phyloP scores from a whole-genome alignment of 2,797 vertebrate species.

The Malurus leucopterus region DNA sequence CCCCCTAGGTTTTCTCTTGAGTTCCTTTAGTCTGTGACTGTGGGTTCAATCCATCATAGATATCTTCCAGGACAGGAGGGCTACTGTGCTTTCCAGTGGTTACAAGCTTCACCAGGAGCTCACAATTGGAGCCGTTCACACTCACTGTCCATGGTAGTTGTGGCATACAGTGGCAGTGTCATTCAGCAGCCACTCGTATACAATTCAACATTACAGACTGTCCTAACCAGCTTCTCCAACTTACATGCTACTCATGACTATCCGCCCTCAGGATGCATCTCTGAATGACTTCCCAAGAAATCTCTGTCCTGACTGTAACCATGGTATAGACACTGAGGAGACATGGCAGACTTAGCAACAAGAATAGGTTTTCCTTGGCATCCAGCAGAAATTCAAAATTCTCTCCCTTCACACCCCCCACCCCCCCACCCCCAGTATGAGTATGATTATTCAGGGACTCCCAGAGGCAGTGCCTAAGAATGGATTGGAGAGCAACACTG shows the following conservation, averaged over 20 bases:
- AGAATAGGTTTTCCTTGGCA: background rate
- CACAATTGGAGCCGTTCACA: background rate
- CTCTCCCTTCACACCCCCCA: too few species aligned
- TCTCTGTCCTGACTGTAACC: background rate
- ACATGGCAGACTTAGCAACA: background rate
- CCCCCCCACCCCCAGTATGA: too few species aligned
- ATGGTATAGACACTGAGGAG: background rate
- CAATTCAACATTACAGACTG: background rate
- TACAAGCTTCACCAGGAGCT: background rate
- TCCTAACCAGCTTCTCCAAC: background rate
- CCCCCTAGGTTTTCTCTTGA: background rate
- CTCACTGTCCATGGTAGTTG: background rate
- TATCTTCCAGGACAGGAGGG: background rate
- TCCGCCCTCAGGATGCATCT: background rate
- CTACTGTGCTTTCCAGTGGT: background rate
- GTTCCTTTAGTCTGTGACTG: background rate
- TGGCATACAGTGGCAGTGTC: background rate
- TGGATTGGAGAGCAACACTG: background rate
- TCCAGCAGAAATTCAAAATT: background rate
- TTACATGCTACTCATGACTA: background rate
- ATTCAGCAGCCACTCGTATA: background rate
- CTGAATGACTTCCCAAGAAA: background rate
- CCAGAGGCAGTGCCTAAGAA: background rate
- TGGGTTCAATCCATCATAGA: background rate
- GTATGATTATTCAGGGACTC: background rate